A percentile compares a stretch with the other conserved stretches of the same genome.
Conservation (phyloP, 92 coral and sea anemone species). For the Bergia puertoricense region DNA sequence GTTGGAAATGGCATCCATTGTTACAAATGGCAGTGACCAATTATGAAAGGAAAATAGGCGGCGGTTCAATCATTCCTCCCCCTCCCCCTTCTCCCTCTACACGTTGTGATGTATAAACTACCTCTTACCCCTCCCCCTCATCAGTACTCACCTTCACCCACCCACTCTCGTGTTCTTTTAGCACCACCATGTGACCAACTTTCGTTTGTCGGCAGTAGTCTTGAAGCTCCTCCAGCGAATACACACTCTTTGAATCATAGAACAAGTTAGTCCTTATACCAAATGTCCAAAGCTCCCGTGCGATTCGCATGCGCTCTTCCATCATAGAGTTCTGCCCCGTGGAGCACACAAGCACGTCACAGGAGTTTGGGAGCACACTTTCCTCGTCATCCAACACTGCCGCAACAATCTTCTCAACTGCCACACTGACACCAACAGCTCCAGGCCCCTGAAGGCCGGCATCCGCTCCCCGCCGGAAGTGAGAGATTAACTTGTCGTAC, state of each 20-base stretch:
- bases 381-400: slow-evolving; percentile 69
- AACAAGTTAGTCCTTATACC: slow-evolving; percentile 77
- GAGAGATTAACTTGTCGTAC: slow-evolving; percentile 83
- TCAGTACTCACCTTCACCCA: slow-evolving; percentile 63
- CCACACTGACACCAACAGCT: slow-evolving; percentile 93
- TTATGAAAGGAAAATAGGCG: too few species aligned
- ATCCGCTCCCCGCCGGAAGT: slow-evolving; percentile 76
- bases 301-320: slow-evolving; percentile 82
- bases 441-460: slow-evolving; percentile 65
- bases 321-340: slow-evolving; percentile 75
- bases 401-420: slow-evolving; percentile 82
- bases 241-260: slow-evolving; percentile 68
- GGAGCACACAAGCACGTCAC: slow-evolving; percentile 91
- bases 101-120: background rate
- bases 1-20: too few species aligned
- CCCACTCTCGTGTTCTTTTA: slow-evolving; percentile 86
- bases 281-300: slow-evolving; percentile 74
- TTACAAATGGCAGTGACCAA: too few species aligned
- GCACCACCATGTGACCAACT: slow-evolving; percentile 80
- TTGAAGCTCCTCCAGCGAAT: slow-evolving; percentile 74
- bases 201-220: slow-evolving; percentile 81
- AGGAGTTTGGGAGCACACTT: slow-evolving; percentile 54
- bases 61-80: too few species aligned
- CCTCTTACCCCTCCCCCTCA: background rate
- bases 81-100: too few species aligned